Evolutionary conservation across 1,140 invertebrate genomes (phyloP).

Genomic region (Scaptomyza pallida): DNA sequence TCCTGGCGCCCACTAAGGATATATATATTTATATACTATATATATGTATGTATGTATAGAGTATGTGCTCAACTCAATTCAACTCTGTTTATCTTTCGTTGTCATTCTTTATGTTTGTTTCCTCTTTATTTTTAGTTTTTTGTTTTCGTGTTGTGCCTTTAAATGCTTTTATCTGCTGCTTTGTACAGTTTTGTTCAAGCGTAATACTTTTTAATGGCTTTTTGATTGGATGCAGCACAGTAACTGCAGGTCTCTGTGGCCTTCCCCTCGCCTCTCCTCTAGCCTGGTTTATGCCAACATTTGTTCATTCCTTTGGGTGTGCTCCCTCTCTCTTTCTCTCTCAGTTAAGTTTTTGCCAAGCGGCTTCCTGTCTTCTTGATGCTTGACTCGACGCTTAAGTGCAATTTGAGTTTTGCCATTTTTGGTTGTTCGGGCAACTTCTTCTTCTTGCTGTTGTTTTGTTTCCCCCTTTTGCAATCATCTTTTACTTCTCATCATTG

Average conservation of each 20-base stretch:
- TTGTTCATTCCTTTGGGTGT: background rate
- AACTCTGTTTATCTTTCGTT: conserved; percentile 13
- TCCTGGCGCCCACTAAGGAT: conserved; percentile 14
- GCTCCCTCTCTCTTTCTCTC: background rate
- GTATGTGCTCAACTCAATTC: background rate
- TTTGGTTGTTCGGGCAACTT: conserved; percentile 38
- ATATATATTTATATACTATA: background rate
- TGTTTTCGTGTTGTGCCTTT: conserved; percentile 29
- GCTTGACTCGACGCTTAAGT: conserved; percentile 80
- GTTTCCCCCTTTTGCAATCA: background rate
- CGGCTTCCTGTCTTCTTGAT: conserved; percentile 73
- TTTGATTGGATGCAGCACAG: conserved; percentile 76
- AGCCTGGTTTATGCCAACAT: background rate
- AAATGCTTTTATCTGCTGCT: conserved; percentile 72
- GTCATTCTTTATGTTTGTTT: conserved; percentile 6
- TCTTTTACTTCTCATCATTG: conserved; percentile 19
- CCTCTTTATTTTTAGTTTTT: background rate
- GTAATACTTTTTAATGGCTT: conserved; percentile 84
- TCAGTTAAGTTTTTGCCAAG: conserved; percentile 66
- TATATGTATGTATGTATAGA: no score
- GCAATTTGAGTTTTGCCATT: conserved; percentile 80
- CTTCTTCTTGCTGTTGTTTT: background rate
- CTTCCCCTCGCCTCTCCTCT: background rate
- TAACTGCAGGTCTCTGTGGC: conserved; percentile 28
- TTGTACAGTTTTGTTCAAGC: conserved; percentile 81